These are phyloP conservation scores for Aspiorhynchus laticeps DNA, from an alignment of 2,113 vertebrate genomes.

Conservation along the genomic window DNA sequence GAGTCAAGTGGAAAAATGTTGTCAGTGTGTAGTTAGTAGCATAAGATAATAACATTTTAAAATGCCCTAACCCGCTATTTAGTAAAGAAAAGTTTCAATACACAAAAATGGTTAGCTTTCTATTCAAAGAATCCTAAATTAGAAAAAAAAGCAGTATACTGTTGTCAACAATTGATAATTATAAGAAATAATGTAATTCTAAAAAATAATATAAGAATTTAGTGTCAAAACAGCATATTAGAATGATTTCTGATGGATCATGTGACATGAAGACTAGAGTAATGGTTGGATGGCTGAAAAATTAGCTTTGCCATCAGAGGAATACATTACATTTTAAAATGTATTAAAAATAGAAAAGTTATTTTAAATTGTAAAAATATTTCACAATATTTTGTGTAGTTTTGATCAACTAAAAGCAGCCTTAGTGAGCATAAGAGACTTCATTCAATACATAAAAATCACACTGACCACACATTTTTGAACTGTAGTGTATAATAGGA, in stretches of 20 bases:
- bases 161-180: too few species aligned
- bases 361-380: too few species aligned
- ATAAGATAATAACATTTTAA: not conserved
- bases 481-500: not conserved
- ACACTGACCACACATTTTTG: not conserved
- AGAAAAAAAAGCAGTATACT: too few species aligned
- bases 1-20: not conserved
- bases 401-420: not conserved
- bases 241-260: not conserved
- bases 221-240: not conserved
- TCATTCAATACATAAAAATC: not conserved
- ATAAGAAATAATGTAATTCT: too few species aligned
- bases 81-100: not conserved
- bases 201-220: too few species aligned
- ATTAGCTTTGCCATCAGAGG: not conserved
- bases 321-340: too few species aligned
- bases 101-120: not conserved
- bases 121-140: not conserved
- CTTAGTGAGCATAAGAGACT: too few species aligned
- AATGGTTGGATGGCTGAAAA: not conserved
- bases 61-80: not conserved
- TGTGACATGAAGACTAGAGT: not conserved
- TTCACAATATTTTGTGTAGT: too few species aligned
- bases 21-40: not conserved
- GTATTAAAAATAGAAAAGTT: too few species aligned